Conservation (phyloP, 2,888 invertebrate species). For the Disparrhopalites patrizii region DNA sequence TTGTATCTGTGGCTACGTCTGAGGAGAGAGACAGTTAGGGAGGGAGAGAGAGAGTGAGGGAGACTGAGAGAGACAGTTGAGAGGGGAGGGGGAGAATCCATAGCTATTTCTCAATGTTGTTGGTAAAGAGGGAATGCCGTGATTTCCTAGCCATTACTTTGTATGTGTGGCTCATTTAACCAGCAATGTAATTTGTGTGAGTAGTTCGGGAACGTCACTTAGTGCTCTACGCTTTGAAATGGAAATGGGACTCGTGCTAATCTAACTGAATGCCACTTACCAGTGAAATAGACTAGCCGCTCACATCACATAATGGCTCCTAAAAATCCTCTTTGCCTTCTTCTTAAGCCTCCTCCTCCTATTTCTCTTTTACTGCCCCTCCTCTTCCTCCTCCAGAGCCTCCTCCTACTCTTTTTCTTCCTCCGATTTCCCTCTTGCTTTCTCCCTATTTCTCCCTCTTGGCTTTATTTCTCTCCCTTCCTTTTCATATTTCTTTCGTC, state of each 20-base stretch:
- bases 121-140: conserved; percentile 25
- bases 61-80: neutral
- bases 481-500: no score
- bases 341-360: conserved; percentile 6
- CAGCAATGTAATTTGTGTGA: conserved; percentile 34
- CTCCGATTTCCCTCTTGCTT: neutral
- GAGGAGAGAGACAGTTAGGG: neutral
- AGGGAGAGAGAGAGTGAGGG: neutral
- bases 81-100: neutral
- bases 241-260: conserved; percentile 36
- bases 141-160: conserved; percentile 40
- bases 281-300: conserved; percentile 33
- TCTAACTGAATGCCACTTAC: conserved; percentile 37
- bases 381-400: conserved; percentile 16
- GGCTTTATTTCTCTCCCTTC: no score
- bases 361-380: neutral
- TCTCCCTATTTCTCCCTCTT: neutral
- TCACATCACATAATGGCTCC: conserved; percentile 36
- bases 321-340: conserved; percentile 25
- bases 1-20: no score
- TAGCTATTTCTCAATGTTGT: conserved; percentile 8
- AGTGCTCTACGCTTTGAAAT: conserved; percentile 33
- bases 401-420: conserved; percentile 11
- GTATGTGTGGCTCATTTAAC: conserved; percentile 41
- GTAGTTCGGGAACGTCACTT: conserved; percentile 35